phyloP scores from a whole-genome alignment of 2,888 invertebrate genomes.

The Nomada ferruginata region DNA sequence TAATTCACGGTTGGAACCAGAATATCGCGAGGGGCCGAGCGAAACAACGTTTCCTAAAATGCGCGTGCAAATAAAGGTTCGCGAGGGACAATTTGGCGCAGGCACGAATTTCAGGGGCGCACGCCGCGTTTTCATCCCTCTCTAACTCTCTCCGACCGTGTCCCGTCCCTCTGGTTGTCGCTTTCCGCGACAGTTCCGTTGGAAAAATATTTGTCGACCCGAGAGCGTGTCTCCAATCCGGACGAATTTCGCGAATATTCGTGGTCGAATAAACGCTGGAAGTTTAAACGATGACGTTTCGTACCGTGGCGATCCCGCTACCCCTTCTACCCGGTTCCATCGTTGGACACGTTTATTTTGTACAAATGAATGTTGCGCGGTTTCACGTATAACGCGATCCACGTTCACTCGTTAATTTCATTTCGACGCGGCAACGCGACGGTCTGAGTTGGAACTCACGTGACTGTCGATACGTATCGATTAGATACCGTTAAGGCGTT shows the following conservation, averaged over 20 bases:
- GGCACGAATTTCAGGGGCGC: constrained; percentile 19
- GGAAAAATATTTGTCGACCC: constrained; percentile 58
- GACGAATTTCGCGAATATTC: constrained; percentile 57
- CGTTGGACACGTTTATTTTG: constrained; percentile 33
- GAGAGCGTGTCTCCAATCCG: constrained; percentile 44
- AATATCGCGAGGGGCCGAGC: background rate
- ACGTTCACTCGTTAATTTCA: constrained; percentile 47
- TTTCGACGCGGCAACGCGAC: constrained; percentile 29
- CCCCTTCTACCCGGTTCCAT: background rate
- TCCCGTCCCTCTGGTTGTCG: background rate
- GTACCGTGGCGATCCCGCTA: constrained; percentile 13
- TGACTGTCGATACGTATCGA: background rate
- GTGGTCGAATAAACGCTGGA: constrained; percentile 51
- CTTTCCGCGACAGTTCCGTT: constrained; percentile 18
- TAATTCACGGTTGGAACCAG: constrained; percentile 10
- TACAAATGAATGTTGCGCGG: constrained; percentile 44
- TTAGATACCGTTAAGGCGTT: constrained; percentile 1
- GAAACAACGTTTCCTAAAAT: constrained; percentile 12
- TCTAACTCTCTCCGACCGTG: no score
- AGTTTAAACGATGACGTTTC: constrained; percentile 55
- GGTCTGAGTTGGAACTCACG: background rate
- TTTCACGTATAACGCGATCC: constrained; percentile 42
- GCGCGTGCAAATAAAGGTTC: constrained; percentile 6
- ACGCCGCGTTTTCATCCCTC: background rate
- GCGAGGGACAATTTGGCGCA: constrained; percentile 27